Evolutionary conservation across 2,888 invertebrate genomes (phyloP).

Genomic region (Morpho achilles): DNA sequence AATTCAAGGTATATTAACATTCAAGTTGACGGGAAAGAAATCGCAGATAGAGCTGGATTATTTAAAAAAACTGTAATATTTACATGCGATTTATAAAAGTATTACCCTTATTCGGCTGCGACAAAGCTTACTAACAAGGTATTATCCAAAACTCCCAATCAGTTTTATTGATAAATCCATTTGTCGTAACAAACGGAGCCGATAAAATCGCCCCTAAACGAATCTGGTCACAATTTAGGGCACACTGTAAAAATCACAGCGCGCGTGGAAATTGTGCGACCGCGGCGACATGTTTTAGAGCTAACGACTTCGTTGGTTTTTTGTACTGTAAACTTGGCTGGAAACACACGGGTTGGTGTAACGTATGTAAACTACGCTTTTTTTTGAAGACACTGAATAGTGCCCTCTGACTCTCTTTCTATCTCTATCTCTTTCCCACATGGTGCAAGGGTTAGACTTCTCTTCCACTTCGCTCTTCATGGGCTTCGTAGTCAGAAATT

Average conservation of each 20-base stretch:
- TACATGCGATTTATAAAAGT: too few species aligned
- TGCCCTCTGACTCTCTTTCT: too few species aligned
- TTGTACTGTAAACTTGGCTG: constrained; percentile 9
- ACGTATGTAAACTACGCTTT: neutral
- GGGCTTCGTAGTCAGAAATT: too few species aligned
- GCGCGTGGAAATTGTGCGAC: constrained; percentile 17
- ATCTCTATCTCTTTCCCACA: too few species aligned
- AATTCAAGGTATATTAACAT: too few species aligned
- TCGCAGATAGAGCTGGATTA: too few species aligned
- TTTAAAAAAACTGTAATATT: too few species aligned
- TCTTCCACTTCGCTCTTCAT: too few species aligned
- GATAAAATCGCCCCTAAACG: constrained; percentile 16
- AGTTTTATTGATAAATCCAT: constrained; percentile 14
- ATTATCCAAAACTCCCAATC: constrained; percentile 3
- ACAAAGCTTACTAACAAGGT: neutral
- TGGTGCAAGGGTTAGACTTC: too few species aligned
- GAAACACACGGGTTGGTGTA: neutral
- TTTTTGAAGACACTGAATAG: too few species aligned
- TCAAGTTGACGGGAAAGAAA: too few species aligned
- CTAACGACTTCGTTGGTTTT: constrained; percentile 15
- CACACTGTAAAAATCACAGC: constrained; percentile 11
- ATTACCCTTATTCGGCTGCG: too few species aligned
- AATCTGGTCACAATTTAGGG: constrained; percentile 13
- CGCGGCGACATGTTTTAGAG: constrained; percentile 15
- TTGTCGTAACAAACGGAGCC: constrained; percentile 13